Base-by-base conservation (phyloP, 2,888 invertebrate species). In the Drosophila neoperkinsi region DNA sequence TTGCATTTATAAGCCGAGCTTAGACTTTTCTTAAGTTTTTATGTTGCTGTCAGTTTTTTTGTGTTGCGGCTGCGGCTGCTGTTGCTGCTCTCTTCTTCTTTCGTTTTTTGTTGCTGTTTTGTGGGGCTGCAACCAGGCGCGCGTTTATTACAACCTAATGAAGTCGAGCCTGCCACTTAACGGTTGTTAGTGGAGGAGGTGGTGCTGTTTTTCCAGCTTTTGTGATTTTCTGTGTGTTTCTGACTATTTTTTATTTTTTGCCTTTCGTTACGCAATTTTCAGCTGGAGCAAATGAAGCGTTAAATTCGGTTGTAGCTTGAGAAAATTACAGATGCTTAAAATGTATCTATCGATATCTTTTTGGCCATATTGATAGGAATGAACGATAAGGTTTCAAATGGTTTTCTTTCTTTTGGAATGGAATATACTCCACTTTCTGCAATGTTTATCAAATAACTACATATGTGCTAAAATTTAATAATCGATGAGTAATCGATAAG, bases 91-190 rank as follows among this genome's bases (percentile, higher is more conserved):
- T 31, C 51, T 21, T n/a, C 41, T 57, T 41, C 41, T 1, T 18
- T 28, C 13, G 7, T 11, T 13, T 30, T n/a, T 55, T 11, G 10
- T n/a, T 57, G 68, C 43, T 74, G 76, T 30, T 57, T 78, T 65
- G 71, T 71, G 87, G 75, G 89, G 89, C 82, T 87, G 85, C 71
- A 81, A 87, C 89, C 75, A 68, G 81, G 79, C 73, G 77, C 89
- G 83, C 86, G 87, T 88, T 88, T 87, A 87, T 90, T 88, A 82
- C 87, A 90, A 87, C 88, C 90, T 87, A 90, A 87, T 90, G 85
- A 87, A 90, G 88, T 86, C 84, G 87, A 84, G 85, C 90, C 83
- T 87, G 88, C 88, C 86, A 87, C 90, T 87, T 90, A 88, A 87
- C 87, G 87, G 88, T 81, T 68, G 63, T 76, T 82, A 63, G 34